phyloP scores from a whole-genome alignment of 1,140 invertebrate genomes.

The Protaetia brevitarsis region DNA sequence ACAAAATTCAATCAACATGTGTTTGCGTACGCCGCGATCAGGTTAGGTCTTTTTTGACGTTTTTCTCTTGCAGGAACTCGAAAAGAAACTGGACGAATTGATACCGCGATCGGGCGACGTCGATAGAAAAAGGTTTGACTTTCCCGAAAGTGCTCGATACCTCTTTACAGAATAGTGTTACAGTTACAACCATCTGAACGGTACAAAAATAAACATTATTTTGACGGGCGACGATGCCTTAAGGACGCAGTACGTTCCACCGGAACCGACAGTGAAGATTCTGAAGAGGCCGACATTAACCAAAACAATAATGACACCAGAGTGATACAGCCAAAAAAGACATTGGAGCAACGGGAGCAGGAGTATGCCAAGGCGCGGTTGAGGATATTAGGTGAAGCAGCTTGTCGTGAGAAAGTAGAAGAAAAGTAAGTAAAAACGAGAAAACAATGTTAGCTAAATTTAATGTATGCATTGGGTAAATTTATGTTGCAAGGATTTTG shows the following conservation, averaged over 20 bases:
- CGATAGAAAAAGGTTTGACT: conserved; percentile 39
- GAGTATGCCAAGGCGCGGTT: conserved; percentile 83
- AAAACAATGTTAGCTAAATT: too few species aligned
- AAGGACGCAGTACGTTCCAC: conserved; percentile 53
- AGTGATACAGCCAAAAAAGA: conserved; percentile 74
- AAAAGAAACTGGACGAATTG: conserved; percentile 44
- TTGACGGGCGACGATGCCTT: conserved; percentile 47
- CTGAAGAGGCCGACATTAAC: conserved; percentile 67
- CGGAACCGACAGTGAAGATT: conserved; percentile 77
- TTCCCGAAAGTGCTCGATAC: neutral
- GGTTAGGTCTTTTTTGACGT: conserved; percentile 25
- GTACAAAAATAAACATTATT: conserved; percentile 42
- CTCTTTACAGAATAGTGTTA: conserved; percentile 9
- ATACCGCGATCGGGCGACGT: conserved; percentile 39
- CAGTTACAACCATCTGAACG: conserved; percentile 36
- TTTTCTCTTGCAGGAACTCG: conserved; percentile 45
- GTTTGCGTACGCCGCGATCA: neutral
- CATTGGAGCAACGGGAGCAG: conserved; percentile 80
- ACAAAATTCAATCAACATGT: conserved; percentile 8
- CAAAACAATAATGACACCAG: conserved; percentile 62
- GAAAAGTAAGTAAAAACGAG: conserved; percentile 55
- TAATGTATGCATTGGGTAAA: too few species aligned
- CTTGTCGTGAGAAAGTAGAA: conserved; percentile 68
- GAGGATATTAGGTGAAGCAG: conserved; percentile 77
- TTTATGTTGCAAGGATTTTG: too few species aligned